A percentile compares a stretch with the other conserved stretches of the same genome.
Evolutionary conservation across 1,140 invertebrate species (phyloP).

Genomic region (Andrena cerasifolii): DNA sequence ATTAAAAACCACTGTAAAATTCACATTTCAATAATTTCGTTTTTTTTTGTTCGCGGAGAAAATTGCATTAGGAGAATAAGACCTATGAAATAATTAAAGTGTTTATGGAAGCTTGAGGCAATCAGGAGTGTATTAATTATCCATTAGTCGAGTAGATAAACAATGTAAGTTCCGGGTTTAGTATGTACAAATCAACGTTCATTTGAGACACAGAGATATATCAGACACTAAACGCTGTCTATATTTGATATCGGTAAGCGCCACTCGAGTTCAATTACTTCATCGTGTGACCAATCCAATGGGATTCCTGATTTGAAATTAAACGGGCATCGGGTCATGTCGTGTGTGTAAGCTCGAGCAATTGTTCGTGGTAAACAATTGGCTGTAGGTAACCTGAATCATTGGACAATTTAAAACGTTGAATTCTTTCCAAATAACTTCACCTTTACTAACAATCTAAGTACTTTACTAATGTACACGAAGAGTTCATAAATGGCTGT

Average conservation of each 20-base stretch:
- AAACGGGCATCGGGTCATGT: not conserved
- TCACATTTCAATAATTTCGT: too few relatives aligned
- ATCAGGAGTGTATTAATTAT: not conserved
- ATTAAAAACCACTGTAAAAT: too few relatives aligned
- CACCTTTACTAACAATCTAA: not conserved
- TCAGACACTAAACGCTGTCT: slow-evolving; percentile 42
- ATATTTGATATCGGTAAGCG: slow-evolving; percentile 46
- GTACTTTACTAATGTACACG: not conserved
- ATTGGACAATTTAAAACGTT: not conserved
- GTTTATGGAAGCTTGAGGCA: not conserved
- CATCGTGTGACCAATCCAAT: slow-evolving; percentile 24
- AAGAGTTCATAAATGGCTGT: not conserved
- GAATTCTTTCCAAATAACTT: not conserved
- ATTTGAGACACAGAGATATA: slow-evolving; percentile 26
- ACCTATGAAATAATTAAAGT: not conserved
- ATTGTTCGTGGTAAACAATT: slow-evolving; percentile 4
- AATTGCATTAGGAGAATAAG: too few relatives aligned
- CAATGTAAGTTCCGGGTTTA: slow-evolving; percentile 26
- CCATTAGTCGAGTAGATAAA: slow-evolving; percentile 25
- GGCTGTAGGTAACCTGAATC: not conserved
- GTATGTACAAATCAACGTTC: slow-evolving; percentile 42
- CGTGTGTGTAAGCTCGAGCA: not conserved
- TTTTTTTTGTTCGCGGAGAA: too few relatives aligned
- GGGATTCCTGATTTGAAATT: slow-evolving; percentile 5
- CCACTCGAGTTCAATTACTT: slow-evolving; percentile 53